Evolutionary conservation across 1,140 invertebrate genomes (phyloP).

Genomic region (Varroa destructor): DNA sequence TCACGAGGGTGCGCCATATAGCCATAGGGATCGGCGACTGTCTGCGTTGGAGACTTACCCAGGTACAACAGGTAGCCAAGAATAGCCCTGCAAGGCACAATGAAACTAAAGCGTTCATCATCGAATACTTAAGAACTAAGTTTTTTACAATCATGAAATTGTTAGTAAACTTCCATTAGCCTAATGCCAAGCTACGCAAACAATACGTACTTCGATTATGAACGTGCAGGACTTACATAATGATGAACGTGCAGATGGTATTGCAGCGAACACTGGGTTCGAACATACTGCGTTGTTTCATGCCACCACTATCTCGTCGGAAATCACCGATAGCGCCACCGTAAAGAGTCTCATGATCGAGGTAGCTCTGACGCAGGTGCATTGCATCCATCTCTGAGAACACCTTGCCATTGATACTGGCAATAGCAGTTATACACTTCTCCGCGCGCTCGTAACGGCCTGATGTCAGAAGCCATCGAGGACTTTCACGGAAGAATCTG

Average conservation of each 20-base stretch:
- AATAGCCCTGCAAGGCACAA: slow-evolving; percentile 9
- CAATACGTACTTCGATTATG: no score
- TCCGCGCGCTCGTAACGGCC: slow-evolving; percentile 13
- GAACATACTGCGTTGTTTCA: neutral
- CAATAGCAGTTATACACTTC: slow-evolving; percentile 21
- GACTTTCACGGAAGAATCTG: slow-evolving; percentile 26
- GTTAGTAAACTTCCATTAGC: no score
- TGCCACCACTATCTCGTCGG: neutral
- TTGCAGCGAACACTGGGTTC: slow-evolving; percentile 10
- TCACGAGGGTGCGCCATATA: slow-evolving; percentile 24
- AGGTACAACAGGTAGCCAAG: slow-evolving; percentile 15
- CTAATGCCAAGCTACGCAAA: no score
- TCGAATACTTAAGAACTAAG: neutral
- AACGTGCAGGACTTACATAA: neutral
- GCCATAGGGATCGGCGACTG: slow-evolving; percentile 16
- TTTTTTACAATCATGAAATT: neutral
- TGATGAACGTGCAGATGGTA: slow-evolving; percentile 23
- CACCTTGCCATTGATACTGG: slow-evolving; percentile 7
- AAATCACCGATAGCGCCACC: neutral
- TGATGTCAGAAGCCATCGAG: slow-evolving; percentile 5
- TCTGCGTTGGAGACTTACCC: slow-evolving; percentile 23
- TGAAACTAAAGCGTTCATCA: neutral
- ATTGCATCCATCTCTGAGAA: slow-evolving; percentile 25
- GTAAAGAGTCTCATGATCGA: neutral
- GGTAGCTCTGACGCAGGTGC: slow-evolving; percentile 24